These are phyloP conservation scores for Schizopygopsis malacanthus DNA, from an alignment of 2,797 vertebrate genomes.

Conservation along the genomic window DNA sequence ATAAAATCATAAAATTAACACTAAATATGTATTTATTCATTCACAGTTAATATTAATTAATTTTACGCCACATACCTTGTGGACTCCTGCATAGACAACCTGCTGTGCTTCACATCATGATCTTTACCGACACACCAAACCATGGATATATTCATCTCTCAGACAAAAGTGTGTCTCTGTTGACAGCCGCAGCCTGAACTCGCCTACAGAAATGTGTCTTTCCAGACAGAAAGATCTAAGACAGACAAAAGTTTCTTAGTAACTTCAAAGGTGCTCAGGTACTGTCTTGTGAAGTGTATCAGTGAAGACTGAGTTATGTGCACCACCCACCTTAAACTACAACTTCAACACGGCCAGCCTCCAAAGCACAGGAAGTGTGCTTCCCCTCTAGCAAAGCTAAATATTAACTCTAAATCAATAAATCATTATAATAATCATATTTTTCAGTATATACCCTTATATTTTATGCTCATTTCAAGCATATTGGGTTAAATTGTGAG, in stretches of 20 bases:
- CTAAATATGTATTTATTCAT: neutral
- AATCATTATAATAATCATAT: neutral
- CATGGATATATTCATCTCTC: neutral
- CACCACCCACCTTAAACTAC: constrained; percentile 10
- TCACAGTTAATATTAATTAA: neutral
- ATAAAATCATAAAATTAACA: neutral
- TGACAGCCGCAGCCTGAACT: neutral
- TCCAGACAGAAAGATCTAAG: neutral
- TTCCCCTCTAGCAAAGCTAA: neutral
- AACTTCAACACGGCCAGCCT: neutral
- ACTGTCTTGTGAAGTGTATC: neutral
- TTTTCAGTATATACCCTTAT: neutral
- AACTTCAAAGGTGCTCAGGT: neutral
- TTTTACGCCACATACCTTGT: constrained; percentile 29
- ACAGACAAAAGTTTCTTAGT: neutral
- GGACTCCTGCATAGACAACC: neutral
- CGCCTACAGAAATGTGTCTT: neutral
- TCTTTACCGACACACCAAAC: neutral
- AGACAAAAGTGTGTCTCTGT: neutral
- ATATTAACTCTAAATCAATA: neutral
- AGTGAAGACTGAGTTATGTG: neutral
- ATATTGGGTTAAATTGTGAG: neutral
- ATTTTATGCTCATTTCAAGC: neutral
- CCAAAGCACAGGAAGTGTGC: neutral
- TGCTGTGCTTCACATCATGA: constrained; percentile 7